phyloP scores from a whole-genome alignment of 1,140 invertebrate species.

The Zaprionus lachaisei region DNA sequence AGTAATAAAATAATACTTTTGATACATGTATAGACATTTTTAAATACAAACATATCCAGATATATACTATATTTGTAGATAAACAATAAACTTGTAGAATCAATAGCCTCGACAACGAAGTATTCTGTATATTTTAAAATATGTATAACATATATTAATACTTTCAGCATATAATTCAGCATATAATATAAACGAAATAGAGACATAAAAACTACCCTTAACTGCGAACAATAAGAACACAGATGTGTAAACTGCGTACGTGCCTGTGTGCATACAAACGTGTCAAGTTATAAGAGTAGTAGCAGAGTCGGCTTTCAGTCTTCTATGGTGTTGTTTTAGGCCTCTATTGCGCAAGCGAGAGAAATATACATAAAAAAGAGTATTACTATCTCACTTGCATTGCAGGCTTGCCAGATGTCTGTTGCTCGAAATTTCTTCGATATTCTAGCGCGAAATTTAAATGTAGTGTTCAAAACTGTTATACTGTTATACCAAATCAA shows the following conservation, averaged over 20 bases:
- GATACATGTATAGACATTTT: too few relatives aligned
- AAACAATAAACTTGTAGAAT: too few relatives aligned
- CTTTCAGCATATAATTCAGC: not conserved
- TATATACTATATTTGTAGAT: too few relatives aligned
- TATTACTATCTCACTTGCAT: not conserved
- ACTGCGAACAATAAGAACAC: not conserved
- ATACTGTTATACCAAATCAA: not conserved
- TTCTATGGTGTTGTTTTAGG: not conserved
- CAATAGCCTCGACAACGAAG: too few relatives aligned
- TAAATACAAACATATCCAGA: too few relatives aligned
- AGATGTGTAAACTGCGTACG: not conserved
- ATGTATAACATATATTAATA: not conserved
- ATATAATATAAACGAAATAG: not conserved
- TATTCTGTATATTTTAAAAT: too few relatives aligned
- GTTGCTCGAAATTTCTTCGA: slow-evolving; percentile 27
- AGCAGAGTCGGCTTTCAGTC: not conserved
- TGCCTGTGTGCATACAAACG: not conserved
- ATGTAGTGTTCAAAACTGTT: not conserved
- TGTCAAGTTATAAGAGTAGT: not conserved
- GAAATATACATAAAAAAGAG: not conserved
- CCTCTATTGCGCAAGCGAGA: slow-evolving; percentile 7
- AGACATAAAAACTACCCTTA: not conserved
- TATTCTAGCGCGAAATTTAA: slow-evolving; percentile 17
- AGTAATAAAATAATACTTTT: too few relatives aligned
- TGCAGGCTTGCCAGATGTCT: slow-evolving; percentile 24